Evolutionary conservation across 2,113 vertebrate genomes (phyloP), one percentile per base, ranked within the genome.

Genomic region (Microtus richardsoni): DNA sequence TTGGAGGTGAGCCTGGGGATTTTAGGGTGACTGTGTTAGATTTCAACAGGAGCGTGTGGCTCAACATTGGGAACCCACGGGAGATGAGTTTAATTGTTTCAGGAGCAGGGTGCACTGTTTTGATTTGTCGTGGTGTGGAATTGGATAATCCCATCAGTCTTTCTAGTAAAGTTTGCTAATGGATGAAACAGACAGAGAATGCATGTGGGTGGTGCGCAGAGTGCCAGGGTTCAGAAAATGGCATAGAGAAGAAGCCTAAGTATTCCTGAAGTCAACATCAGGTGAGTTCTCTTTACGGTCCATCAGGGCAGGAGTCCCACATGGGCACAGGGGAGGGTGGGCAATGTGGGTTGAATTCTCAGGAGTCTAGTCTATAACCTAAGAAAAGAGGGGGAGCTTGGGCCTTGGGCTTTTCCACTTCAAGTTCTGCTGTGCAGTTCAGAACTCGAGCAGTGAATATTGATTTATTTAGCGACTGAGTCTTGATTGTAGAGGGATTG

Each of bases 201-300:
- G 0, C 1, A 0, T 75, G 7, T n/a, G 21, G 30, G 6, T 71
- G 24, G 33, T 17, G 0, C 64, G 10, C 2, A 0, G 7, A 33
- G 4, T 5, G 4, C 9, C 4, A 0, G 5, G 68, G 14, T 64
- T 58, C 24, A 78, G 21, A 30, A 83, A 80, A 21, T 33, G 26
- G 26, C 26, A 11, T 52, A 70, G 84, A 28, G 2, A 21, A 49
- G 36, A 64, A 44, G 33, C 41, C 17, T 12, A 14, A 10, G 11
- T 36, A 0, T n/a, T 8, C 12, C 33, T 22, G 33, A 44, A 77
- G 47, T 7, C 36, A 1, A 14, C 2, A 41, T 71, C 17, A 24
- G 24, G 14, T 41, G 79, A 17, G 1, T 62, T 1, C 7, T 89
- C 14, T 1, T 12, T 16, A 33, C 64, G 54, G 26, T 52, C 75